Base-by-base conservation (phyloP, 2,797 vertebrate genomes). In the Acanthiza pusilla region DNA sequence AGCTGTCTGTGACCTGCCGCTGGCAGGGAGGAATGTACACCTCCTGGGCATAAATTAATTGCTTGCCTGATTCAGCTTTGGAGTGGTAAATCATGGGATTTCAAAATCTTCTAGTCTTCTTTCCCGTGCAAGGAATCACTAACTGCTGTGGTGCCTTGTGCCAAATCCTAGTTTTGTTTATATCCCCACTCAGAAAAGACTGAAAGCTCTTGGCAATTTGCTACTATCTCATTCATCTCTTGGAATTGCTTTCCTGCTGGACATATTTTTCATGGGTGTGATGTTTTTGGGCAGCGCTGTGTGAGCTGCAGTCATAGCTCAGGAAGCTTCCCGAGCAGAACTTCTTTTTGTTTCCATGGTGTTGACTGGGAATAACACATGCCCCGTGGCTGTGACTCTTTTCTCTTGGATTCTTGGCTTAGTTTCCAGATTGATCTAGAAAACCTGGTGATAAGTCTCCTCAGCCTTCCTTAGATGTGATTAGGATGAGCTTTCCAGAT, bases 201-300 rank as follows among this genome's bases (percentile, higher is more conserved):
- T n/a, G 61, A 87, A 66, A 42, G 34, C 68, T 85, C 48, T 82
- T 79, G 87, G 82, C 75, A 85, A 2, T 85, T 89, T 91, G 53
- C 50, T 88, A 3, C 40, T 91, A 21, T 68, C 83, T 94, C 40
- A 6, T 86, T 90, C 55, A 76, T 66, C 65, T 91, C 48, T 50
- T 79, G 74, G 74, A 93, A 78, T 91, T 87, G 18, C 60, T 89
- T 79, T 79, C 57, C 36, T 7, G 11, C 62, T 73, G 89, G 82
- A 85, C 65, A 22, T 89, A 34, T 19, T 94, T 95, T 93, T 74
- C 73, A 72, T 78, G 88, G 80, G 73, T 88, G 88, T 94, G 90
- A 90, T 76, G 73, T 53, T 82, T 83, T 84, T 77, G 88, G 90
- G 42, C 85, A 82, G 36, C 7, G 0, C 51, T 88, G 25, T 88